phyloP scores from a whole-genome alignment of 2,888 invertebrate species.

The Meghimatium bilineatum region DNA sequence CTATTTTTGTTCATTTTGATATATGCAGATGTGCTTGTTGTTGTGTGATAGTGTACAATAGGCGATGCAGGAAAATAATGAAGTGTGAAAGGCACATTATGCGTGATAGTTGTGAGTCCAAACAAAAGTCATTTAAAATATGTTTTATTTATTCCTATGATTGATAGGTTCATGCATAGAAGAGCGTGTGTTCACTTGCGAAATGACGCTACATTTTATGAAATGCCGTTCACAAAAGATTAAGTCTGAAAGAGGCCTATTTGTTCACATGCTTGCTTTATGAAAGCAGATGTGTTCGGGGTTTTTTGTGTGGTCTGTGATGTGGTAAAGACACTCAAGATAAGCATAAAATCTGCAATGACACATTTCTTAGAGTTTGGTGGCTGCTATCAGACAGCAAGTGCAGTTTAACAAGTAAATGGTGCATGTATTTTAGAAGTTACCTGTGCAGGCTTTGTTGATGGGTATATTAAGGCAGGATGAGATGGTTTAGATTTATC shows the following conservation, averaged over 20 bases:
- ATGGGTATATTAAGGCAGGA: neutral
- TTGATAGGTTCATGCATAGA: neutral
- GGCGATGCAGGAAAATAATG: neutral
- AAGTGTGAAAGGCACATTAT: neutral
- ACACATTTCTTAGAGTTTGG: neutral
- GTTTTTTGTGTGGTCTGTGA: neutral
- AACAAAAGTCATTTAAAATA: neutral
- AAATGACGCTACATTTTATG: neutral
- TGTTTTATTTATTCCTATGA: neutral
- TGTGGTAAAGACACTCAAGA: neutral
- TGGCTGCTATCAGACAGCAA: neutral
- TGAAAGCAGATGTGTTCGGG: neutral
- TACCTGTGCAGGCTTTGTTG: neutral
- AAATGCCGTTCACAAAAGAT: neutral
- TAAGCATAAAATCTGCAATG: neutral
- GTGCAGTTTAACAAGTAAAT: neutral
- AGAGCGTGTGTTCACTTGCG: neutral
- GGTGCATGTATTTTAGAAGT: neutral
- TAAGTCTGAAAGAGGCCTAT: neutral
- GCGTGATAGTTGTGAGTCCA: neutral
- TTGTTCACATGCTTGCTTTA: neutral
- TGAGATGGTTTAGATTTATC: neutral
- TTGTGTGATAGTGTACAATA: neutral
- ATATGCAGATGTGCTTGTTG: neutral
- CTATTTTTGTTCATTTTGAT: too few relatives aligned